Evolutionary conservation across 2,113 vertebrate genomes (phyloP).

Genomic region (Recurvirostra avosetta): DNA sequence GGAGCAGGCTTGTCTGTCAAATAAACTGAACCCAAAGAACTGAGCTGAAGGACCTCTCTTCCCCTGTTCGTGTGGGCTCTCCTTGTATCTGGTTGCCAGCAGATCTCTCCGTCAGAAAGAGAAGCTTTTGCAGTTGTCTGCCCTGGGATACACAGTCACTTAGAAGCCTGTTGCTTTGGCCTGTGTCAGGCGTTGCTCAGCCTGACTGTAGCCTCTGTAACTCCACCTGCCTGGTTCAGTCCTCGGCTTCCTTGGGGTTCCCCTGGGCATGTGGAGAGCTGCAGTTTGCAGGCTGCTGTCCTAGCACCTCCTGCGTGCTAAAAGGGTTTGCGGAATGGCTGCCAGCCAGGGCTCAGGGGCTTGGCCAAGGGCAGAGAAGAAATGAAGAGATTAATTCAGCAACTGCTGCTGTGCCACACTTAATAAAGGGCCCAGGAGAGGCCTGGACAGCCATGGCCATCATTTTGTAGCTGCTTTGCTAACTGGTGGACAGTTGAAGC

Average conservation of each 20-base stretch:
- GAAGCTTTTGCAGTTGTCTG: not conserved
- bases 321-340: not conserved
- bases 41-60: not conserved
- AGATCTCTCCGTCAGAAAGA: not conserved
- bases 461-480: not conserved
- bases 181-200: not conserved
- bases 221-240: not conserved
- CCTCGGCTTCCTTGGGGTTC: not conserved
- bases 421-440: not conserved
- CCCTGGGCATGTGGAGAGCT: not conserved
- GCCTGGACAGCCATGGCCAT: not conserved
- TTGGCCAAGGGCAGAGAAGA: not conserved
- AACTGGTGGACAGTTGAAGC: not conserved
- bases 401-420: not conserved
- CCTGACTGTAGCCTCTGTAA: not conserved
- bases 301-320: not conserved
- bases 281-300: not conserved
- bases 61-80: not conserved
- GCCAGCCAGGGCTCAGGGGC: not conserved
- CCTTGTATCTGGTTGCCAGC: not conserved
- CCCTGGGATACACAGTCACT: not conserved
- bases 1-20: not conserved
- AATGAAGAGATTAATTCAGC: not conserved
- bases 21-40: constrained; percentile 43
- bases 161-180: not conserved